Base-by-base conservation (phyloP, 2,888 invertebrate genomes). In the Clivina fossor region DNA sequence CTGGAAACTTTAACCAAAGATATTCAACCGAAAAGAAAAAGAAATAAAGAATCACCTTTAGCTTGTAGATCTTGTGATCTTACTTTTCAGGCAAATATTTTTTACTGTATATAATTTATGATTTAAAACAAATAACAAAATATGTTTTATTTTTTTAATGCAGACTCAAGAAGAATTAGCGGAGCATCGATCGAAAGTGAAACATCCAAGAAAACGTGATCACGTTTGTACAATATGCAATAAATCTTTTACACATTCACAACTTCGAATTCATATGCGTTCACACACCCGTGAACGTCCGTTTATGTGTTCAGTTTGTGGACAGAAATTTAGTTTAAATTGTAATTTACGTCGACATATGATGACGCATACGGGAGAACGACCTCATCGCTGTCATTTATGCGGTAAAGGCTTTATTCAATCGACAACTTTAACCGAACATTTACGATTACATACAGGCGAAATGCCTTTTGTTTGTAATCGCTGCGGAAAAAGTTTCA, bases 311-410 rank as follows among this genome's bases (percentile, higher is more conserved):
- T 24, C 33, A 7, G 19, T 44, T 35, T 53, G 53, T 8, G 44
- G 35, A 0, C 32, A 44, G 4, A 13, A 16, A 24, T 53, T 53
- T 18, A 53, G 35, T 8, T 37, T 60, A 11, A 65, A 66, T 56
- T 60, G 64, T 43, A 59, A 65, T 18, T 59, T 68, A 60, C 55
- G 63, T 38, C 60, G 62, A 11, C 68, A 69, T 60, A 43, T 61
- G 38, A 67, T 65, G 56, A 58, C 54, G 22, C 67, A 67, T 56
- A 44, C 53, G 0, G 53, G 44, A 2, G 53, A 44, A 18, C 24
- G 44, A 2, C 53, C 53, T 8, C 44, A 53, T 18, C 33, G 68
- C 51, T 57, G 53, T n/a, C 24, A 53, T 26, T 4, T 44, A 7
- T 53, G 53, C 15, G 44, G 19, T 2, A 53, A 53, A 16, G 53